These are phyloP conservation scores for Gymnoscopelus microlampas DNA, from an alignment of 2,797 vertebrate species.

Conservation along the genomic window DNA sequence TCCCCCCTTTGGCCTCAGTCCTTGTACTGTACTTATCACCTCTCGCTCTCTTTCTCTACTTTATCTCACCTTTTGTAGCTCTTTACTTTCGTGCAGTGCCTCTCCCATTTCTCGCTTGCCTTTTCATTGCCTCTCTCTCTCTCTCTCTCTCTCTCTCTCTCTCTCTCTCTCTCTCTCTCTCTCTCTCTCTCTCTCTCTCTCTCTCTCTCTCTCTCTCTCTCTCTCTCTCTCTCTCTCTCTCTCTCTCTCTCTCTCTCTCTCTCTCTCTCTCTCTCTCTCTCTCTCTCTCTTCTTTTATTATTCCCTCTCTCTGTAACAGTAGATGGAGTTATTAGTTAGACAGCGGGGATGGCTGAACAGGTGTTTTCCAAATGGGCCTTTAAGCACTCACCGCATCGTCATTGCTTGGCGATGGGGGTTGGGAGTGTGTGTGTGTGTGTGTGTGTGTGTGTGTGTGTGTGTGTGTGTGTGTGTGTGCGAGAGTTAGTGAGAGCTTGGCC, in stretches of 20 bases:
- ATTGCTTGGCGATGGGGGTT: conserved; percentile 34
- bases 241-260: not conserved
- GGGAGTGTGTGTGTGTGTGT: conserved; percentile 26
- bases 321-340: conserved; percentile 81
- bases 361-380: conserved; percentile 84
- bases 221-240: conserved; percentile 17
- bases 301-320: conserved; percentile 67
- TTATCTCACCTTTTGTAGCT: conserved; percentile 59
- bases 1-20: conserved; percentile 23
- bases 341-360: conserved; percentile 78
- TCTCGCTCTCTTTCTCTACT: conserved; percentile 36
- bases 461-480: conserved; percentile 36
- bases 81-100: conserved; percentile 19
- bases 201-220: conserved; percentile 29
- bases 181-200: conserved; percentile 29
- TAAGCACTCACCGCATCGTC: conserved; percentile 66
- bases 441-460: conserved; percentile 39
- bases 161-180: conserved; percentile 29
- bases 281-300: conserved; percentile 10
- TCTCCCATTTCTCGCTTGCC: conserved; percentile 19
- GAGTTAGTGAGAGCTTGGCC: conserved; percentile 63
- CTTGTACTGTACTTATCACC: conserved; percentile 41
- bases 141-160: conserved; percentile 15
- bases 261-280: not conserved
- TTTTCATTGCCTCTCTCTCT: conserved; percentile 20